Evolutionary conservation across 2,113 vertebrate genomes (phyloP), one percentile per base, ranked within the genome.

Genomic region (Bombycilla garrulus): DNA sequence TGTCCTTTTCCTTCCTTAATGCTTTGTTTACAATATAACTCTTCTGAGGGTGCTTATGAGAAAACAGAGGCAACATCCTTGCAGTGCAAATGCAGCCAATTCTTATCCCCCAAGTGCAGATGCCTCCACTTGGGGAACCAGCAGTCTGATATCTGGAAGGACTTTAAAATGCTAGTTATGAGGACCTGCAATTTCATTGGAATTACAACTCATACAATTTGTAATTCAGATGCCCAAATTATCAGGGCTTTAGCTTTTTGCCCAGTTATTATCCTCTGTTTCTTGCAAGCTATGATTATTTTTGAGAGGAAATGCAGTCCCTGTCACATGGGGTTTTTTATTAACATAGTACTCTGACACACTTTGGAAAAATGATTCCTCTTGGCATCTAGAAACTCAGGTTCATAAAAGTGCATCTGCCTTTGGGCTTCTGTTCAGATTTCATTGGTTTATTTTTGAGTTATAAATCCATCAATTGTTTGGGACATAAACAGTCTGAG

Each of bases 361-460:
- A 40, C 64, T 92, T 70, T 8, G 36, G 67, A 60, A 88, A 79
- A 88, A 74, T 81, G 42, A 92, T 76, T 94, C 67, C 16, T 73
- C 54, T 82, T 90, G 86, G 53, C 77, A 48, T 70, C 51, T 90
- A 71, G 83, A 89, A 91, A 72, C 40, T 62, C 21, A 50, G 5
- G 84, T 92, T 92, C 81, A 38, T 89, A 79, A 66, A 85, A 69
- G 78, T 82, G 42, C 78, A 82, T 93, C 84, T 92, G 73, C 73
- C 74, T 77, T 17, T 90, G 64, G 88, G 72, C 47, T 92, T 91
- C 53, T 18, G 19, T 69, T 92, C 22, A 25, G 54, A 78, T 78
- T 93, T 92, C 64, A 65, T 53, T 92, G 24, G 24, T 51, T 93
- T 92, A 35, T 66, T 94, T 95, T 86, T 93, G 44, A 60, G 69